Evolutionary conservation across 2,797 vertebrate species (phyloP), one percentile per base, ranked within the genome.

Genomic region (Sebastes trivittatus): DNA sequence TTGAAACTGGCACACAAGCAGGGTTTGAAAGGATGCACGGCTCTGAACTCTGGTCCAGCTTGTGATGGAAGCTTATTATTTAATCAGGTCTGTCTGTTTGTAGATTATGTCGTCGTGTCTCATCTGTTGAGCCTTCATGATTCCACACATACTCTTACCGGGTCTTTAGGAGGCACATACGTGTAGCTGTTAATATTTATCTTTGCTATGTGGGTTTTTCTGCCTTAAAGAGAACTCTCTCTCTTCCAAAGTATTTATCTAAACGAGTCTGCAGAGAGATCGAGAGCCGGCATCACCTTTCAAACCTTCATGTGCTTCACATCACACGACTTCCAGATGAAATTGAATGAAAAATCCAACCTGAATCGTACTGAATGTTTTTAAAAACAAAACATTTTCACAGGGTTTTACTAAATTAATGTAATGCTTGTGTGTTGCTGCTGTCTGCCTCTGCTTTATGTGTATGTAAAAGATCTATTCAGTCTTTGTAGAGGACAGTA

Each of bases 371-470:
- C 38, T 82, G 30, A 68, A 82, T 79, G 71, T 72, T 18, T 72
- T 63, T 61, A 54, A 61, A 49, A 22, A 65, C 22, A 62, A 34
- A 38, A 38, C 7, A 59, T 49, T 66, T 64, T 73, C 66, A 72
- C 6, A 46, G 22, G n/a, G 82, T 87, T 83, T 62, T 75, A 81
- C 61, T 88, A 61, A 22, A 32, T 82, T 79, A 84, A 91, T 86
- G 87, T 82, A 90, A 93, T 80, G 71, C 72, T 61, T 36, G 60
- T 94, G 84, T 79, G 81, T 88, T 87, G 84, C 29, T 52, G 49
- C 75, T 82, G 80, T 92, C 80, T 84, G 74, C 64, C 69, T 92
- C 82, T 86, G 74, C 78, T 62, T 73, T 81, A 49, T 80, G 61
- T 90, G 75, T 83, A 75, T 90, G 85, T 87, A 32, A 83, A 70